Percentiles rank a stretch among this genome's conserved stretches.
These are phyloP conservation scores for Periphyllus acericola DNA, from an alignment of 2,888 invertebrate genomes.

Conservation along the genomic window DNA sequence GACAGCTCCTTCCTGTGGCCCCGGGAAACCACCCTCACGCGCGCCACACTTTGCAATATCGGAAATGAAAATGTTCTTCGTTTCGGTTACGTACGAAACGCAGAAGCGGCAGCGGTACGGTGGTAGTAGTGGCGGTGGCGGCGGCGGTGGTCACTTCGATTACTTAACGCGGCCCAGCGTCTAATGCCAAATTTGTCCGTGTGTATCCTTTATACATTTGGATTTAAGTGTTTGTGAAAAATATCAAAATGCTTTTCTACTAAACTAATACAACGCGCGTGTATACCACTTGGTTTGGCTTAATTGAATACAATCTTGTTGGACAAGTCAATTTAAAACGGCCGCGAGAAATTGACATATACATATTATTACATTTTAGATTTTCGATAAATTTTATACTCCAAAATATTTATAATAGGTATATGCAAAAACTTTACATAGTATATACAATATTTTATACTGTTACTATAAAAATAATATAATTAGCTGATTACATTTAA, in stretches of 20 bases:
- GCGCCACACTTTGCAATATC: constrained; percentile 47
- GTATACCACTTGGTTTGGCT: not conserved
- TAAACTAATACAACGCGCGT: not conserved
- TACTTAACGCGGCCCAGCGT: constrained; percentile 47
- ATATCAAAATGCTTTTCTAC: constrained; percentile 26
- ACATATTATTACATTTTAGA: not conserved
- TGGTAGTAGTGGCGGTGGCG: not conserved
- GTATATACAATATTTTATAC: too few species aligned
- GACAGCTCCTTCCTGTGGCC: constrained; percentile 56
- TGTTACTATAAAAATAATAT: not conserved
- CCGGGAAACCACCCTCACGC: constrained; percentile 34
- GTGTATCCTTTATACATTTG: not conserved
- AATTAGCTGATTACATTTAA: not conserved
- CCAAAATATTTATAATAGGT: not conserved
- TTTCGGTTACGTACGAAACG: constrained; percentile 4
- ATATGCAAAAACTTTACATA: too few species aligned
- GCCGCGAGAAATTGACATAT: not conserved
- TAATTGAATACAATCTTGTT: not conserved
- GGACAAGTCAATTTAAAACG: not conserved
- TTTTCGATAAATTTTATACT: not conserved
- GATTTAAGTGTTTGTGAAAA: constrained; percentile 23
- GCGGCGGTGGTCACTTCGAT: constrained; percentile 45
- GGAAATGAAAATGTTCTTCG: constrained; percentile 59
- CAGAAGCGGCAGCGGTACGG: not conserved
- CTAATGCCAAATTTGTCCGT: constrained; percentile 26